Evolutionary conservation across 2,113 vertebrate genomes (phyloP).

Genomic region (Tetrax tetrax): DNA sequence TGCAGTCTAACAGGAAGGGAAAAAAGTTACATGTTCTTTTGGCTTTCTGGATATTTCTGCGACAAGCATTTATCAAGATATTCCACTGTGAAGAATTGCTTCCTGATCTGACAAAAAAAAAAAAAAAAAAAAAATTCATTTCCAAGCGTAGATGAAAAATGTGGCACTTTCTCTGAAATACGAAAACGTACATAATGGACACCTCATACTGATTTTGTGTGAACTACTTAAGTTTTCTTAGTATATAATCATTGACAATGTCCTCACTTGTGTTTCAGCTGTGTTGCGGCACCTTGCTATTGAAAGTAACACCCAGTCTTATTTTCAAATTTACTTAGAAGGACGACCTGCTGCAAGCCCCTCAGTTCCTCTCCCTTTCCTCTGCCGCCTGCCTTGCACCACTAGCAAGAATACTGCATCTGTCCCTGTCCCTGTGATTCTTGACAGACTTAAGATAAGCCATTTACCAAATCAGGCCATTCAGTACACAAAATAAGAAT

Average conservation of each 20-base stretch:
- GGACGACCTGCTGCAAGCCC: not conserved
- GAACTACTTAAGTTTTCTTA: not conserved
- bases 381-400: not conserved
- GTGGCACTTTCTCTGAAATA: not conserved
- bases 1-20: not conserved
- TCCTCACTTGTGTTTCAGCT: not conserved
- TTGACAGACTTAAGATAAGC: not conserved
- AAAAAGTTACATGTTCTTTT: not conserved
- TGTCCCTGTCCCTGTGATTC: not conserved
- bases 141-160: constrained; percentile 49
- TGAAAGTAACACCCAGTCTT: not conserved
- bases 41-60: constrained; percentile 41
- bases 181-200: not conserved
- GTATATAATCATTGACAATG: not conserved
- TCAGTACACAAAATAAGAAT: not conserved
- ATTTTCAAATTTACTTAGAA: not conserved
- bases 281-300: not conserved
- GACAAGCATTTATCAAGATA: constrained; percentile 56
- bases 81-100: constrained; percentile 16
- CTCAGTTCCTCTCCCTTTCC: not conserved
- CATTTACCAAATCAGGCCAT: not conserved
- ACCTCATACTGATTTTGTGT: not conserved
- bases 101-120: constrained; percentile 42
- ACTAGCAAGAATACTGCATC: not conserved
- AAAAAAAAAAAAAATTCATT: constrained; percentile 19